A percentile compares a stretch with the other conserved stretches of the same genome.
phyloP scores from a whole-genome alignment of 2,888 invertebrate genomes.

The Junonia oenone region DNA sequence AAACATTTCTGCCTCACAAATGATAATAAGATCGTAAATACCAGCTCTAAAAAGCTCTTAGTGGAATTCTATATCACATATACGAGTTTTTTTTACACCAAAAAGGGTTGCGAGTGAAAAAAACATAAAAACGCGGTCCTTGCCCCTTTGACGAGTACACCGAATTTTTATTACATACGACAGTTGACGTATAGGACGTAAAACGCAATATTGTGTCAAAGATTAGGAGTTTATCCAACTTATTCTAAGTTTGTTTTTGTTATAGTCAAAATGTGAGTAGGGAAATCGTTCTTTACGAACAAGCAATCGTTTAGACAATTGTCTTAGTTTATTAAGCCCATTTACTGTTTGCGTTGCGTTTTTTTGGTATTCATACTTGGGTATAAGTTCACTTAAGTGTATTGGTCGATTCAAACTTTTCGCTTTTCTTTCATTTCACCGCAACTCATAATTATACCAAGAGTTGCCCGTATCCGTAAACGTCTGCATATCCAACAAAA shows the following conservation, averaged over 20 bases:
- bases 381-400: too few species aligned
- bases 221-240: constrained; percentile 1
- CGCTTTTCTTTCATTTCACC: too few species aligned
- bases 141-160: constrained; percentile 55
- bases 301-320: too few species aligned
- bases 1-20: constrained; percentile 32
- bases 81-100: constrained; percentile 45
- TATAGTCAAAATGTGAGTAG: background rate
- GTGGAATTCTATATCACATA: constrained; percentile 53
- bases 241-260: background rate
- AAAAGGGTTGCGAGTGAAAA: constrained; percentile 55
- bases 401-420: too few species aligned
- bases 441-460: too few species aligned
- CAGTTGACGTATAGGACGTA: constrained; percentile 54
- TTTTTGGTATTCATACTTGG: too few species aligned
- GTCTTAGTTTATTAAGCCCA: too few species aligned
- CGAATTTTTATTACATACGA: constrained; percentile 65
- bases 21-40: constrained; percentile 58
- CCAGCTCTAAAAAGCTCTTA: constrained; percentile 50
- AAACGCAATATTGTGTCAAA: constrained; percentile 15
- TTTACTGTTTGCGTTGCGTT: too few species aligned
- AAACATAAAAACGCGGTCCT: constrained; percentile 53
- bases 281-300: background rate
- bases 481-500: too few species aligned
- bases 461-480: too few species aligned